A percentile compares a stretch with the other conserved stretches of the same genome.
These are phyloP conservation scores for Colletes gigas DNA, from an alignment of 1,140 invertebrate genomes.

Conservation along the genomic window DNA sequence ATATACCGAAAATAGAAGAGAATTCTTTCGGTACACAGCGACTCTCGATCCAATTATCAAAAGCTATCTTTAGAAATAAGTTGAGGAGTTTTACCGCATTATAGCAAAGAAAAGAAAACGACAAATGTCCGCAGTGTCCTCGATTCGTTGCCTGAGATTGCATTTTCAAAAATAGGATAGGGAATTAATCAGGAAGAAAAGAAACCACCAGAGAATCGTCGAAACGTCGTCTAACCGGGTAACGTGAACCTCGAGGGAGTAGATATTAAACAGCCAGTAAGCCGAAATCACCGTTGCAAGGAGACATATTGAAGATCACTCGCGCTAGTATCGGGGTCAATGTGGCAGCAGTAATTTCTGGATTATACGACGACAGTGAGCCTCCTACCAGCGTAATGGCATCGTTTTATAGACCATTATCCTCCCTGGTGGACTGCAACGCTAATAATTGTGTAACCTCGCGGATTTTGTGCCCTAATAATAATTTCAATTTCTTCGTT, in stretches of 20 bases:
- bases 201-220: conserved; percentile 17
- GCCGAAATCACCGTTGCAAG: conserved; percentile 40
- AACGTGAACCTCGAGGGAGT: conserved; percentile 15
- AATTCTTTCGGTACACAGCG: neutral
- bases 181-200: conserved; percentile 36
- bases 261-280: conserved; percentile 48
- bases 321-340: conserved; percentile 42
- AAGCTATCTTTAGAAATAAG: neutral
- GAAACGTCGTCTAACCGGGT: neutral
- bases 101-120: neutral
- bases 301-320: conserved; percentile 54
- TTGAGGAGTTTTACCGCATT: neutral
- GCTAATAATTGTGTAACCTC: conserved; percentile 11
- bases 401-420: conserved; percentile 42
- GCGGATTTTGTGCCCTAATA: neutral
- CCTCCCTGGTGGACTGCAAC: neutral
- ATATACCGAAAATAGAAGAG: neutral
- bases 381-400: conserved; percentile 37
- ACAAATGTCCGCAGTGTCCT: conserved; percentile 31
- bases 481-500: neutral
- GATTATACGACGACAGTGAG: conserved; percentile 52
- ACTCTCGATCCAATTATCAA: neutral
- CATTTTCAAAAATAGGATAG: conserved; percentile 43
- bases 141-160: conserved; percentile 21
- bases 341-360: conserved; percentile 51